phyloP scores from a whole-genome alignment of 2,888 invertebrate genomes.

The Clivina fossor region DNA sequence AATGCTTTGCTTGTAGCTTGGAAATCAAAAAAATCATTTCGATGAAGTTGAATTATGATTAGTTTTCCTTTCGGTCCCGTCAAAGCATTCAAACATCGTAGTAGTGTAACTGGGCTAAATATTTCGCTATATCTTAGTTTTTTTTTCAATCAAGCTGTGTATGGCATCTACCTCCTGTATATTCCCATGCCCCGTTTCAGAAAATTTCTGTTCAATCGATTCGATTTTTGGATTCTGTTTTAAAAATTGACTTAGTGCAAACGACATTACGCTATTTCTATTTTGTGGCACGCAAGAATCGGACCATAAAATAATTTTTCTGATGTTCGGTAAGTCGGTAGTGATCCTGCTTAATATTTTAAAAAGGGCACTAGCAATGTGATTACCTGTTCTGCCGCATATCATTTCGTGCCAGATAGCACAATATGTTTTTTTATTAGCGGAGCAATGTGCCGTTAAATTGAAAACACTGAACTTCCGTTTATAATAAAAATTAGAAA shows the following conservation, averaged over 20 bases:
- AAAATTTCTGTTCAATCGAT: constrained; percentile 40
- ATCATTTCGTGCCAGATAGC: constrained; percentile 40
- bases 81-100: too few species aligned
- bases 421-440: constrained; percentile 43
- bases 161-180: constrained; percentile 39
- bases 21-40: too few species aligned
- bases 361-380: constrained; percentile 40
- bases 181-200: constrained; percentile 40
- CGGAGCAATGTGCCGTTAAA: constrained; percentile 41
- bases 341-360: constrained; percentile 40
- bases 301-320: constrained; percentile 38
- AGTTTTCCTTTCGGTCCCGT: too few species aligned
- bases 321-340: constrained; percentile 36
- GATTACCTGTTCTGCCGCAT: constrained; percentile 41
- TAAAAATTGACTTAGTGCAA: constrained; percentile 34
- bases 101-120: not conserved
- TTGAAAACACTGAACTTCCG: constrained; percentile 41
- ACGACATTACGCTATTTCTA: constrained; percentile 36
- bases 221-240: constrained; percentile 28
- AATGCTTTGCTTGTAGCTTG: too few species aligned
- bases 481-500: constrained; percentile 40
- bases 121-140: not conserved
- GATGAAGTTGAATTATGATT: too few species aligned
- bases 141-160: constrained; percentile 37
- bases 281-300: constrained; percentile 40